These are phyloP conservation scores for Gibbula magus DNA, from an alignment of 2,888 invertebrate species.

Conservation along the genomic window DNA sequence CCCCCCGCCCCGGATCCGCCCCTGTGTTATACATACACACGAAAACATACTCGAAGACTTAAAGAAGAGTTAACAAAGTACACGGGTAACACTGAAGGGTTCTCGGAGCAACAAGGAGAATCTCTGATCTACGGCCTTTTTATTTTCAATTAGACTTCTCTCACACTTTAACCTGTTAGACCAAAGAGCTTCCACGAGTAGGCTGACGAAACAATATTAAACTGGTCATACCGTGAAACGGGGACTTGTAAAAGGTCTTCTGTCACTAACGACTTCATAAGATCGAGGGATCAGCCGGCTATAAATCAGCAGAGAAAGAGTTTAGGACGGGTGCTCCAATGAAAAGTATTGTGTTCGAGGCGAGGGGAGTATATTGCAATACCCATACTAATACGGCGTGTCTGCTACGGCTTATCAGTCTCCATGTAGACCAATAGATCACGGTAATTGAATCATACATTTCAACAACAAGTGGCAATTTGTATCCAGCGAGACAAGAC, in stretches of 20 bases:
- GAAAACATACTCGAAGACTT: no score
- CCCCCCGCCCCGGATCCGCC: no score
- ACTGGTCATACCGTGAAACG: no score
- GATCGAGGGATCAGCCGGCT: neutral
- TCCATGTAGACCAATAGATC: neutral
- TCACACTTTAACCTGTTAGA: neutral
- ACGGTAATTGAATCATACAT: slow-evolving; percentile 9
- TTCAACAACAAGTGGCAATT: slow-evolving; percentile 5
- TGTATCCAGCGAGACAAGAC: neutral
- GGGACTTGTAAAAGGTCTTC: neutral
- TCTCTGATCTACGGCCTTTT: neutral
- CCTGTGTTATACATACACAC: no score
- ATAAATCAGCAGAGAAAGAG: neutral
- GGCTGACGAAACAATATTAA: neutral
- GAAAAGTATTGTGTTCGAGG: slow-evolving; percentile 6
- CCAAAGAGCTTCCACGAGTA: neutral
- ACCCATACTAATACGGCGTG: neutral
- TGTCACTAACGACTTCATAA: neutral
- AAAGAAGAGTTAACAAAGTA: no score
- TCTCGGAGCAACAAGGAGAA: no score
- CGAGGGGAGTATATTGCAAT: neutral
- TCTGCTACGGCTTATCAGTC: neutral
- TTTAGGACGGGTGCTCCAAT: slow-evolving; percentile 1
- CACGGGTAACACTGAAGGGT: no score
- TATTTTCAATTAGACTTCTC: neutral